Evolutionary conservation across 2,113 vertebrate genomes (phyloP).

Genomic region (Hyaena hyaena): DNA sequence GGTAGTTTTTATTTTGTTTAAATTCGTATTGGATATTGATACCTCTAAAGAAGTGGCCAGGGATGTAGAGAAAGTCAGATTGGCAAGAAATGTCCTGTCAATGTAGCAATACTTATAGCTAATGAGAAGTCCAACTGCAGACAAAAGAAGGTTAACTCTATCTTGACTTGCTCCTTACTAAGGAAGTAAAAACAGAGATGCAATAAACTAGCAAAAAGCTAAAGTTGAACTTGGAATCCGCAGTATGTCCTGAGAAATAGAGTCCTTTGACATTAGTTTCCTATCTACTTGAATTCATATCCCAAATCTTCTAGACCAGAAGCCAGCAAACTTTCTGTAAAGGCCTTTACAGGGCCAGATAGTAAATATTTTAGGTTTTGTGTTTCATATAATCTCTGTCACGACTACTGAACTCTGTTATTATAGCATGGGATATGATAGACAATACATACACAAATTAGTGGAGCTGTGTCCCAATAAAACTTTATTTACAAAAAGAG

Average conservation of each 20-base stretch:
- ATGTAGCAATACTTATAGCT: neutral
- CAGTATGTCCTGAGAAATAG: neutral
- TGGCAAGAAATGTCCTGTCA: neutral
- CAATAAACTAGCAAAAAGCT: neutral
- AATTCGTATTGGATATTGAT: neutral
- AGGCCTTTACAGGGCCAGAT: neutral
- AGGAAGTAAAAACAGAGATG: neutral
- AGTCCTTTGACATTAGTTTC: neutral
- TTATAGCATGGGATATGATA: neutral
- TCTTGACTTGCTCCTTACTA: neutral
- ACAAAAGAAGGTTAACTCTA: neutral
- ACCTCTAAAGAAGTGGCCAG: neutral
- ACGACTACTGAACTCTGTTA: neutral
- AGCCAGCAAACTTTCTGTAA: neutral
- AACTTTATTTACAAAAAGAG: slow-evolving; percentile 42
- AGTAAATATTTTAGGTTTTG: neutral
- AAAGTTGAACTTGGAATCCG: neutral
- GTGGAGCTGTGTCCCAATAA: neutral
- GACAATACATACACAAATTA: neutral
- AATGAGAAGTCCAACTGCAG: neutral
- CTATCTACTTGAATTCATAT: neutral
- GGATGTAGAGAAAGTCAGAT: neutral
- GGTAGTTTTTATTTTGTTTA: neutral
- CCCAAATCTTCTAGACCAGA: neutral
- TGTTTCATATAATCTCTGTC: neutral